Conservation (phyloP, 1,140 invertebrate species). For the Prorops nasuta region DNA sequence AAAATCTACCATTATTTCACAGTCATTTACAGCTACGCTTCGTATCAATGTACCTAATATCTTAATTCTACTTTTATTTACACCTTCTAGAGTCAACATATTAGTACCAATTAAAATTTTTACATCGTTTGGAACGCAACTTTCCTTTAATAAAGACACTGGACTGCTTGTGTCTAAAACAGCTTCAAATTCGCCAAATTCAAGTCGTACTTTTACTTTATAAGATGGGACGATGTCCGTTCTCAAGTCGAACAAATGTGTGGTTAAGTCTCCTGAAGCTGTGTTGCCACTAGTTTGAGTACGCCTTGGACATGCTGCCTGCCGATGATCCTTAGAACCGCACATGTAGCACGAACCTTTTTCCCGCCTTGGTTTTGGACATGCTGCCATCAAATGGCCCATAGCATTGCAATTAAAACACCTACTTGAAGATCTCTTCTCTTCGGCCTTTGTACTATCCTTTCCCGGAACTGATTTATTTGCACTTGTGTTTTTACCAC, state of each 20-base stretch:
- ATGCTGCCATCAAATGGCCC: background rate
- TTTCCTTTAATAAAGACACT: background rate
- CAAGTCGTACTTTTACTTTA: background rate
- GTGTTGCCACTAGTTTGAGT: background rate
- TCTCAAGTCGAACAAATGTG: background rate
- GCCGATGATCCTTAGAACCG: background rate
- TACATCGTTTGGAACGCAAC: background rate
- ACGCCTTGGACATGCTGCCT: background rate
- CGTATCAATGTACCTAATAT: background rate
- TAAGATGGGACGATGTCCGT: background rate
- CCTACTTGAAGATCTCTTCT: background rate
- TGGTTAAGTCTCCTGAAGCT: background rate
- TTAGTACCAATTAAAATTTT: background rate
- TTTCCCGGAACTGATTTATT: background rate
- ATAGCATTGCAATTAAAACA: conserved; percentile 10
- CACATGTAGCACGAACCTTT: conserved; percentile 5
- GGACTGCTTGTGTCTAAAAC: background rate
- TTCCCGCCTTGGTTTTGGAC: conserved; percentile 1
- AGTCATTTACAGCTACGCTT: background rate
- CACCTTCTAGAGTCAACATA: background rate
- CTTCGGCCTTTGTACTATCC: background rate
- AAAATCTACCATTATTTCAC: background rate
- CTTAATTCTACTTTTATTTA: conserved; percentile 3
- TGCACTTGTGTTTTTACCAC: background rate
- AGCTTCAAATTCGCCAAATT: background rate